Evolutionary conservation across 2,797 vertebrate genomes (phyloP).

Genomic region (Artibeus lituratus): DNA sequence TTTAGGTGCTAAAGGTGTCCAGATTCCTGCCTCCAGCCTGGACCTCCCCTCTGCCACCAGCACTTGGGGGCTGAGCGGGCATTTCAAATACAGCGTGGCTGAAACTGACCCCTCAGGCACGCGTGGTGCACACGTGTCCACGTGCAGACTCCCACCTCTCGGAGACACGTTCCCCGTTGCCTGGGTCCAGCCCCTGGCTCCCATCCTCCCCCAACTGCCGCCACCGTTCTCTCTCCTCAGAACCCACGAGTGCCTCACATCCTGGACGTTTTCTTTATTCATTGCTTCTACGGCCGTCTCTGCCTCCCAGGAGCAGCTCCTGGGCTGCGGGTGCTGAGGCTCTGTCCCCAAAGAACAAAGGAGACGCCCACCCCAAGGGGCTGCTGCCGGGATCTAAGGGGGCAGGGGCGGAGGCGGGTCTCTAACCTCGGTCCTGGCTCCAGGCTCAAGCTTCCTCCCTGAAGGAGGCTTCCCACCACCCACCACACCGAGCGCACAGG

Average conservation of each 20-base stretch:
- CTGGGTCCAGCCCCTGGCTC: not conserved
- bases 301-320: not conserved
- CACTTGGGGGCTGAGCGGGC: not conserved
- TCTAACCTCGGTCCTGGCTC: not conserved
- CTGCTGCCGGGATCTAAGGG: not conserved
- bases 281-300: fast-evolving
- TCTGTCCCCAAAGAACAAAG: not conserved
- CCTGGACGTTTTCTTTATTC: not conserved
- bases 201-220: not conserved
- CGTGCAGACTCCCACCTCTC: fast-evolving
- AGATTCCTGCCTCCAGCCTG: not conserved
- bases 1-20: not conserved
- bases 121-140: fast-evolving
- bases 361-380: not conserved
- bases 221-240: not conserved
- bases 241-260: fast-evolving
- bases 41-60: not conserved
- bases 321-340: not conserved
- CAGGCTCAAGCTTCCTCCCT: not conserved
- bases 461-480: not conserved
- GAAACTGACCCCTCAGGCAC: not conserved
- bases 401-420: fast-evolving
- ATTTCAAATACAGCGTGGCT: not conserved
- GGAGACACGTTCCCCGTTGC: not conserved
- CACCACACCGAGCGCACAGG: fast-evolving